A percentile compares a stretch with the other conserved stretches of the same genome.
These are phyloP conservation scores for Semaprochilodus insignis DNA, from an alignment of 2,797 vertebrate species.

Conservation along the genomic window DNA sequence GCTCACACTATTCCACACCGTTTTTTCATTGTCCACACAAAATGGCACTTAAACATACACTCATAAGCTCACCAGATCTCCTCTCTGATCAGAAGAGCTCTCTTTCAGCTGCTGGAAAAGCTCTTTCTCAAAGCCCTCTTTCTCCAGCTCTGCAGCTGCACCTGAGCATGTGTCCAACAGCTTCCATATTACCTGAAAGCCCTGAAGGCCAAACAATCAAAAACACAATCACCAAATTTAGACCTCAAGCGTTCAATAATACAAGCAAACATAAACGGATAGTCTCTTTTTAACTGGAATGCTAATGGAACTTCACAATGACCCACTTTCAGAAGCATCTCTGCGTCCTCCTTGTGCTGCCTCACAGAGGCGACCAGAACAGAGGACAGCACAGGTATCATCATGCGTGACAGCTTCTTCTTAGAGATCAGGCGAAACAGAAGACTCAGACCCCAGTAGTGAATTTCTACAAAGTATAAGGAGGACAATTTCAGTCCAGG, in stretches of 20 bases:
- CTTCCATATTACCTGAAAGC: conserved; percentile 83
- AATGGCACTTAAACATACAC: neutral
- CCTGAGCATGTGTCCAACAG: conserved; percentile 85
- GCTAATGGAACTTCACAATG: neutral
- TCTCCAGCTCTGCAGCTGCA: conserved; percentile 84
- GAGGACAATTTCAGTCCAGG: neutral
- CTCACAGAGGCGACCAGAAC: conserved; percentile 84
- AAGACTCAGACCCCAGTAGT: conserved; percentile 89
- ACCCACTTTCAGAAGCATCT: conserved; percentile 86
- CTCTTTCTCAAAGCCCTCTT: conserved; percentile 86
- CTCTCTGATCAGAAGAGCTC: conserved; percentile 73
- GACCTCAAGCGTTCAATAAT: neutral
- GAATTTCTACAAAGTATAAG: conserved; percentile 81
- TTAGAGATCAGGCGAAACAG: conserved; percentile 84
- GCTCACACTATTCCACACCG: neutral
- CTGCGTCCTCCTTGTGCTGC: conserved; percentile 82
- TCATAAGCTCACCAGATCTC: conserved; percentile 76
- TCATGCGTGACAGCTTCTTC: conserved; percentile 86
- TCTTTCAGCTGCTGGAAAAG: conserved; percentile 88
- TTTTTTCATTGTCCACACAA: neutral
- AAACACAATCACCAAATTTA: neutral
- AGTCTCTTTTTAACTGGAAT: neutral
- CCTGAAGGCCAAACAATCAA: conserved; percentile 65
- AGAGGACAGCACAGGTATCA: conserved; percentile 85
- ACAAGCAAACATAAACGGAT: neutral